Evolutionary conservation across 2,888 invertebrate species (phyloP).

Genomic region (Atrina japonica): DNA sequence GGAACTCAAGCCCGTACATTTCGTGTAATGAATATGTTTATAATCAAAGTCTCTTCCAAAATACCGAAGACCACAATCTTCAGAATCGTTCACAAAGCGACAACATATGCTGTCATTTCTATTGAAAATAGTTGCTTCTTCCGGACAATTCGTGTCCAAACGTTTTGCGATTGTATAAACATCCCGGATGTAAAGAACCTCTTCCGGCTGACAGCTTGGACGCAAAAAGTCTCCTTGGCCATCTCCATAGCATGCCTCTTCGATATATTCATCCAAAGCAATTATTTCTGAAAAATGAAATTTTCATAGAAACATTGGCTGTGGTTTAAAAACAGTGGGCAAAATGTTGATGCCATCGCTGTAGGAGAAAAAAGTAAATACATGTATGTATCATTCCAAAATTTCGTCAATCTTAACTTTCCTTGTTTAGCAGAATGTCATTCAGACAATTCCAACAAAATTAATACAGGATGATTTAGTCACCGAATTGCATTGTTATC

Average conservation of each 20-base stretch:
- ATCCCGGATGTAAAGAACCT: constrained; percentile 30
- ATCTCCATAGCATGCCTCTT: constrained; percentile 23
- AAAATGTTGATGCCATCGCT: no score
- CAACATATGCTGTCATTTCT: constrained; percentile 12
- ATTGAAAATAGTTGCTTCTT: background rate
- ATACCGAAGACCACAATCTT: constrained; percentile 31
- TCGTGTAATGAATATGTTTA: constrained; percentile 9
- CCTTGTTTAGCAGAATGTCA: no score
- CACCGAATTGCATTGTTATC: no score
- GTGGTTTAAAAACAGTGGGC: no score
- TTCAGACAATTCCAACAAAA: no score
- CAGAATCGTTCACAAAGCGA: background rate
- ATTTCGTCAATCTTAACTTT: no score
- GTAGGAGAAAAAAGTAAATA: no score
- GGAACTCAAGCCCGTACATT: constrained; percentile 7
- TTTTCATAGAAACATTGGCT: no score
- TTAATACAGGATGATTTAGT: no score
- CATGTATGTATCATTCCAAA: no score
- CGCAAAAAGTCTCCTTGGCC: constrained; percentile 18
- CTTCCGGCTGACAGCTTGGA: constrained; percentile 6
- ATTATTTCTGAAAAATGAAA: no score
- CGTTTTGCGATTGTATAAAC: constrained; percentile 28
- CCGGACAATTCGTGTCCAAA: constrained; percentile 5
- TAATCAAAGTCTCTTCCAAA: constrained; percentile 4
- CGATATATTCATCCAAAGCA: background rate